These are phyloP conservation scores for Flabesymbios commensalis DNA, from an alignment of 2,888 invertebrate genomes.

Conservation along the genomic window DNA sequence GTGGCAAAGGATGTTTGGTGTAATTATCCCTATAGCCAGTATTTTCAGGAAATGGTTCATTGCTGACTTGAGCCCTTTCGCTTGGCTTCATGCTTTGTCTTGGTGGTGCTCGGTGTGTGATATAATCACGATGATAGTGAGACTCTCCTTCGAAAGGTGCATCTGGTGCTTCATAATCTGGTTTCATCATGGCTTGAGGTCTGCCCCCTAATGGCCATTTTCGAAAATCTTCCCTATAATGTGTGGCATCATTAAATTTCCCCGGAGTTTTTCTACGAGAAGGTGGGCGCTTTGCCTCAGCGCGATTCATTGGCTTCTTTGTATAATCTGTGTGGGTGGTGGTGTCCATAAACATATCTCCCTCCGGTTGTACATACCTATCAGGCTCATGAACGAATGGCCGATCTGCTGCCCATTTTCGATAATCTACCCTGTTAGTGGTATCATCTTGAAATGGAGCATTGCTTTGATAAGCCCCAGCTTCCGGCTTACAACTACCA, in stretches of 20 bases:
- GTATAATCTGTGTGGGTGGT: conserved; percentile 50
- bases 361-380: conserved; percentile 50
- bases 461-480: conserved; percentile 49
- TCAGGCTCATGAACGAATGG: conserved; percentile 49
- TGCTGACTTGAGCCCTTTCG: conserved; percentile 43
- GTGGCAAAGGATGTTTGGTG: conserved; percentile 46
- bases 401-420: conserved; percentile 39
- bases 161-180: conserved; percentile 51
- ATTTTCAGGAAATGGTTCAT: conserved; percentile 48
- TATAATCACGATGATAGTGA: conserved; percentile 54
- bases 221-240: conserved; percentile 40
- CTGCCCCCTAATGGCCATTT: conserved; percentile 41
- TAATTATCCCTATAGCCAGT: conserved; percentile 51
- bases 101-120: conserved; percentile 38
- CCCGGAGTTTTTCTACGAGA: conserved; percentile 15
- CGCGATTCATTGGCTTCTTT: conserved; percentile 42
- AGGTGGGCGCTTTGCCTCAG: conserved; percentile 19
- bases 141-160: conserved; percentile 59
- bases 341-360: conserved; percentile 54
- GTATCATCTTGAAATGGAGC: conserved; percentile 58
- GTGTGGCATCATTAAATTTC: conserved; percentile 40
- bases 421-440: conserved; percentile 42
- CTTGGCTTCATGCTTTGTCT: conserved; percentile 46
- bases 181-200: conserved; percentile 36
- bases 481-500: conserved; percentile 54